These are phyloP conservation scores for Fopius arisanus DNA, from an alignment of 1,140 invertebrate species.

Conservation along the genomic window DNA sequence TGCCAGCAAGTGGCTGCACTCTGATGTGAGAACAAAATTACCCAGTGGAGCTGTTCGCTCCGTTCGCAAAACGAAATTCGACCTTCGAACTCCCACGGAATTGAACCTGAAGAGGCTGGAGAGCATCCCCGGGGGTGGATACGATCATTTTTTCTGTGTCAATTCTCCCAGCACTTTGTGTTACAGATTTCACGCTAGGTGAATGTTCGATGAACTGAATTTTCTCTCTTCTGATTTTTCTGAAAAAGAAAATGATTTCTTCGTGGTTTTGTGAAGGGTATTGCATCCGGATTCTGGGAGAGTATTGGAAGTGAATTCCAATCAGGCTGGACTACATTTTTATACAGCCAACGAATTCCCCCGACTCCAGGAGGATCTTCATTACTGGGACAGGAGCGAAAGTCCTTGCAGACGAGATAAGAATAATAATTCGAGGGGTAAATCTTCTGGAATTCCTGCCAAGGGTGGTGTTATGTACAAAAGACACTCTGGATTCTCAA, in stretches of 20 bases:
- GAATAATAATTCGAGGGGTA: conserved; percentile 27
- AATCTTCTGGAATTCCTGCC: conserved; percentile 50
- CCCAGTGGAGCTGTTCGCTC: conserved; percentile 61
- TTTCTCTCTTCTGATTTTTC: neutral
- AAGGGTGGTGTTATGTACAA: conserved; percentile 65
- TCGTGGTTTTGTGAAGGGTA: conserved; percentile 52
- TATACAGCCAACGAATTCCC: conserved; percentile 70
- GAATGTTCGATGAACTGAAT: conserved; percentile 2
- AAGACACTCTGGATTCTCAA: conserved; percentile 68
- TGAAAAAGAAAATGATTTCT: neutral
- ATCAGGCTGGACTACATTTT: conserved; percentile 71
- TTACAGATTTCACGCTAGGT: conserved; percentile 53
- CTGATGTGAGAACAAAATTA: conserved; percentile 49
- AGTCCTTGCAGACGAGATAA: neutral
- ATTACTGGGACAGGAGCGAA: neutral
- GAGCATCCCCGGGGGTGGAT: conserved; percentile 67
- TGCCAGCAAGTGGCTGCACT: conserved; percentile 64
- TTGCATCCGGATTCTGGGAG: conserved; percentile 63
- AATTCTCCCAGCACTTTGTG: conserved; percentile 48
- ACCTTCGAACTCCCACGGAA: conserved; percentile 71
- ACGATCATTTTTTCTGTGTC: conserved; percentile 82
- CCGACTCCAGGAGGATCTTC: conserved; percentile 39
- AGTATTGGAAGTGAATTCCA: conserved; percentile 67
- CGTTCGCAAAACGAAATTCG: conserved; percentile 73
- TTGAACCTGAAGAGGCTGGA: conserved; percentile 64